Conservation (phyloP, 2,113 vertebrate genomes). For the Siphamia tubifer region DNA sequence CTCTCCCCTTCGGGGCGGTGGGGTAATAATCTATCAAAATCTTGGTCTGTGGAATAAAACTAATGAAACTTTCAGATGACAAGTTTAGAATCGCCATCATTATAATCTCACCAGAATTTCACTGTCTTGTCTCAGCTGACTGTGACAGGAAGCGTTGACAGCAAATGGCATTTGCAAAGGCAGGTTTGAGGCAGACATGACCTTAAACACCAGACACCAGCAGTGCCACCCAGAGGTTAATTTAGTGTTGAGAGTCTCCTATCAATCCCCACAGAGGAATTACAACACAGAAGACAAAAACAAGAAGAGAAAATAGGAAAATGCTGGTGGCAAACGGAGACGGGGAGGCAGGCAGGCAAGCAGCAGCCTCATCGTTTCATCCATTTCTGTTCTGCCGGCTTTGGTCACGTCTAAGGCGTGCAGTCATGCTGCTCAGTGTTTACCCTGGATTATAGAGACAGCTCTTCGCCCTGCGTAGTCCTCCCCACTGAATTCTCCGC, state of each 20-base stretch:
- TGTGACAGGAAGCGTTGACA: neutral
- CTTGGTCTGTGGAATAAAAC: too few relatives aligned
- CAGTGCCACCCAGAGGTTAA: conserved; percentile 54
- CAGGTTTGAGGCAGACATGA: conserved; percentile 16
- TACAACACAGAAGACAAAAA: conserved; percentile 22
- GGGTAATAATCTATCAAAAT: too few relatives aligned
- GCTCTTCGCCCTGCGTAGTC: conserved; percentile 61
- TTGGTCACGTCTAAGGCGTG: conserved; percentile 71
- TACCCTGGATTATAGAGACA: conserved; percentile 75
- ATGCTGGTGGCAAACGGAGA: conserved; percentile 37
- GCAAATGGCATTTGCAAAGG: conserved; percentile 40
- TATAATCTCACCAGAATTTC: neutral
- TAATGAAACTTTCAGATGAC: neutral
- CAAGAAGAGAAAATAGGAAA: conserved; percentile 41
- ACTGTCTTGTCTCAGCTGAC: neutral
- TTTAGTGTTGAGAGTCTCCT: conserved; percentile 42
- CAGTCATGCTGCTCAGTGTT: conserved; percentile 78
- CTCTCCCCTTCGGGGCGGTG: too few relatives aligned
- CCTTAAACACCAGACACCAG: conserved; percentile 49
- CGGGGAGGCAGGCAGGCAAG: conserved; percentile 39
- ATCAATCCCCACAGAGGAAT: conserved; percentile 37
- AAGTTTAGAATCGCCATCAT: neutral
- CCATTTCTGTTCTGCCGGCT: conserved; percentile 63
- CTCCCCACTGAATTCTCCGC: conserved; percentile 66
- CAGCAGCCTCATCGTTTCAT: conserved; percentile 61